Evolutionary conservation across 2,888 invertebrate species (phyloP).

Genomic region (Homarus gammarus): DNA sequence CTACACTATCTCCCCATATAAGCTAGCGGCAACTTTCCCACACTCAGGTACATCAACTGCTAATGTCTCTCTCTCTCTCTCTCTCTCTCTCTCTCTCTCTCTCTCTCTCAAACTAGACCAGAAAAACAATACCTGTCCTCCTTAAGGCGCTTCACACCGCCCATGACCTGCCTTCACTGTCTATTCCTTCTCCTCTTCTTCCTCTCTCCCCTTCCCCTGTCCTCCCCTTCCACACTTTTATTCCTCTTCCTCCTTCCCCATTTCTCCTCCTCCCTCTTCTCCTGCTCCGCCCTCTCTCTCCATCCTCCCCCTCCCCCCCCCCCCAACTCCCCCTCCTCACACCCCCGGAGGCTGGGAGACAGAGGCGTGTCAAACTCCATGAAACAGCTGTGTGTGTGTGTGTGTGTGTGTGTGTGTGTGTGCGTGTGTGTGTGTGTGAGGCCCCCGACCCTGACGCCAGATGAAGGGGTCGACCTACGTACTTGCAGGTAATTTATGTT

Average conservation of each 20-base stretch:
- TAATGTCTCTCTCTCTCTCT: background rate
- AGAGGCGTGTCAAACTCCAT: background rate
- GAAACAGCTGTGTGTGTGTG: background rate
- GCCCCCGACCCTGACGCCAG: no score
- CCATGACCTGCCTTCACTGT: slow-evolving; percentile 10
- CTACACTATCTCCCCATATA: no score
- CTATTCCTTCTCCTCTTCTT: background rate
- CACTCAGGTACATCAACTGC: no score
- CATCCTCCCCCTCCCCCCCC: background rate
- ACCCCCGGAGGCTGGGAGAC: background rate
- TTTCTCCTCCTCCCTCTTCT: background rate
- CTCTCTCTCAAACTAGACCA: no score
- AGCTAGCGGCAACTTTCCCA: no score
- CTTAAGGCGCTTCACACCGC: no score
- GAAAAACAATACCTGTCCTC: no score
- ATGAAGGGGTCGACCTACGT: no score
- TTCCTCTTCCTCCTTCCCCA: background rate
- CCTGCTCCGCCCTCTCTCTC: background rate
- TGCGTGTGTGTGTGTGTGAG: no score
- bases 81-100: background rate
- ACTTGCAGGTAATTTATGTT: no score
- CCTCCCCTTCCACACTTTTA: background rate
- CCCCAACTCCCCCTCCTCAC: background rate
- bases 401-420: slow-evolving; percentile 6
- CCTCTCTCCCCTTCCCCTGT: background rate